Conservation (phyloP, 2,888 invertebrate species). For the Saturnia pavonia region DNA sequence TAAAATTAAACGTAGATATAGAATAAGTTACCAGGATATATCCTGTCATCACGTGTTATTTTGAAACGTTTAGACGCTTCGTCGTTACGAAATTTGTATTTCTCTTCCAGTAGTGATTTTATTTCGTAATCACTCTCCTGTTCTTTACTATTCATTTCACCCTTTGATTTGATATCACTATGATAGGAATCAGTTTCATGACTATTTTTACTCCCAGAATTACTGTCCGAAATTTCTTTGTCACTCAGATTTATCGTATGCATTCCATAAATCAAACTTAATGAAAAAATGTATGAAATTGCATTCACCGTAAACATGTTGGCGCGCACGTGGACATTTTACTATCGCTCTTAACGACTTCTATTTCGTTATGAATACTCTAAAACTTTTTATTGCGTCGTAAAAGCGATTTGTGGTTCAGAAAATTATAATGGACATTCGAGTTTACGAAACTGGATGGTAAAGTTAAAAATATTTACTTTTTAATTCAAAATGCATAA, state of each 20-base stretch:
- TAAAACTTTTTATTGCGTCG: constrained; percentile 1
- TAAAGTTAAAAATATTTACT: neutral
- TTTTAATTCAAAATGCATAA: neutral
- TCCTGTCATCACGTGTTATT: constrained; percentile 44
- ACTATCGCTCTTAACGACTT: constrained; percentile 2
- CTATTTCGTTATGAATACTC: constrained; percentile 8
- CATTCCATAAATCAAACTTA: neutral
- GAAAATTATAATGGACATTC: constrained; percentile 2
- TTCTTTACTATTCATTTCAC: neutral
- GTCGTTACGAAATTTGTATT: constrained; percentile 67
- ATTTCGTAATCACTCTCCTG: constrained; percentile 43
- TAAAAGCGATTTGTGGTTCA: neutral
- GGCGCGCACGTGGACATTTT: neutral
- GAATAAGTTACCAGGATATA: neutral
- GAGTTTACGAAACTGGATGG: neutral
- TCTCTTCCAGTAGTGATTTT: constrained; percentile 60
- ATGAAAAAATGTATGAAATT: neutral
- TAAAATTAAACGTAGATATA: neutral
- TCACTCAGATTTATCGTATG: neutral
- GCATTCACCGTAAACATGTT: neutral
- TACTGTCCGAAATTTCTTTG: neutral
- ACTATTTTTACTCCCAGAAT: neutral
- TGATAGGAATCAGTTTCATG: neutral
- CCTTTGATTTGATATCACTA: neutral
- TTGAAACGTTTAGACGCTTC: constrained; percentile 60